Evolutionary conservation across 2,797 vertebrate species (phyloP).

Genomic region (Rhynchotus rufescens): DNA sequence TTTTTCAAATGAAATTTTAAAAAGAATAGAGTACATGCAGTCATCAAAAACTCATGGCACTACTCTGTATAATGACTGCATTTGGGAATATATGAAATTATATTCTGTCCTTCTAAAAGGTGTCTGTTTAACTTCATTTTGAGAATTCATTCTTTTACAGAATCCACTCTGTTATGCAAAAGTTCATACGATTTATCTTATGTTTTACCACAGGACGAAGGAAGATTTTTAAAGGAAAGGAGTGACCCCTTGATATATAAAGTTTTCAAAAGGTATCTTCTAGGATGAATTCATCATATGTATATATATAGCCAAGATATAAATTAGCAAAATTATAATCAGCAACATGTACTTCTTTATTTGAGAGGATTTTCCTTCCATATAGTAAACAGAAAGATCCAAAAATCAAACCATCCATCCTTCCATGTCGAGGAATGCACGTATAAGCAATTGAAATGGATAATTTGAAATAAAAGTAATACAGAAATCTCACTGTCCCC

Average conservation of each 20-base stretch:
- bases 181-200: not conserved
- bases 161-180: not conserved
- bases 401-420: not conserved
- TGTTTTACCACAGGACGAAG: not conserved
- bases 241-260: not conserved
- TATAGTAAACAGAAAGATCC: not conserved
- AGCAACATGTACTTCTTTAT: not conserved
- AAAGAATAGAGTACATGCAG: not conserved
- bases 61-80: not conserved
- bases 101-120: not conserved
- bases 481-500: constrained; percentile 12
- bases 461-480: constrained; percentile 37
- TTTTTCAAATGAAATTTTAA: not conserved
- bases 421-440: not conserved
- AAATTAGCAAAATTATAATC: not conserved
- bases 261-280: not conserved
- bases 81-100: not conserved
- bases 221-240: not conserved
- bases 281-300: not conserved
- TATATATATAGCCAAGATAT: not conserved
- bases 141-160: not conserved
- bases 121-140: not conserved
- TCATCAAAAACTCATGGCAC: not conserved
- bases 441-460: constrained; percentile 9
- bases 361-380: not conserved